Evolutionary conservation across 1,140 invertebrate species (phyloP), one percentile per base, ranked within the genome.

Genomic region (Microplitis mediator): DNA sequence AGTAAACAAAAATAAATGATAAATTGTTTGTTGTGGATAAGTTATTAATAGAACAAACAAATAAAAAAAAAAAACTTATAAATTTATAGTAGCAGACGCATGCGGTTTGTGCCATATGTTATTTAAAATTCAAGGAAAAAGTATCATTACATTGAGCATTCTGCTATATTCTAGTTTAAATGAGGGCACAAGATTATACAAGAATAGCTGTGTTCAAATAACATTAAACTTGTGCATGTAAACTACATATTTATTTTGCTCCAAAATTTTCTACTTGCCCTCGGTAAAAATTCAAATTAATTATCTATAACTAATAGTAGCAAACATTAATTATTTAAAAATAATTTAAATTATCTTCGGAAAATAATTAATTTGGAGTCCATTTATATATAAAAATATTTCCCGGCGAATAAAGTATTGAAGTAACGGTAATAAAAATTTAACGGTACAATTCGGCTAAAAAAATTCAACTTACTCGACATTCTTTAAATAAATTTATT

Each of bases 111-210:
- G 50, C 65, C 65, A 68, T 68, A 68, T 68, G 65, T 68, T 68
- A 68, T 68, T 68, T 68, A 56, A n/a, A 54, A 68, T 56, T 68
- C 65, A 68, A 68, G 65, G 65, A 68, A 68, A 58, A 58, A 58
- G 39, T 58, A 58, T 6, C 56, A 58, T 23, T 11, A 58, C 14
- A 68, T 51, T 56, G 32, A 56, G 36, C 61, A 36, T 35, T 23
- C 35, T 4, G 62, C 9, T 23, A 36, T 45, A 11, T 3, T 35
- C 23, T 45, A 64, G 50, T 36, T 36, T 36, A 64, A 66, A 66
- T 65, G 34, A 23, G 35, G 16, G 60, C 60, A 62, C 16, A 62
- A 62, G 11, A 62, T 13, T 13, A 45, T 62, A 23, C 31, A 35
- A 34, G 34, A 62, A 62, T 54, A 54, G 52, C 52, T 16, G 16